Percentiles rank a stretch among this genome's conserved stretches.
Evolutionary conservation across 2,888 invertebrate genomes (phyloP).

Genomic region (Stramonita haemastoma): DNA sequence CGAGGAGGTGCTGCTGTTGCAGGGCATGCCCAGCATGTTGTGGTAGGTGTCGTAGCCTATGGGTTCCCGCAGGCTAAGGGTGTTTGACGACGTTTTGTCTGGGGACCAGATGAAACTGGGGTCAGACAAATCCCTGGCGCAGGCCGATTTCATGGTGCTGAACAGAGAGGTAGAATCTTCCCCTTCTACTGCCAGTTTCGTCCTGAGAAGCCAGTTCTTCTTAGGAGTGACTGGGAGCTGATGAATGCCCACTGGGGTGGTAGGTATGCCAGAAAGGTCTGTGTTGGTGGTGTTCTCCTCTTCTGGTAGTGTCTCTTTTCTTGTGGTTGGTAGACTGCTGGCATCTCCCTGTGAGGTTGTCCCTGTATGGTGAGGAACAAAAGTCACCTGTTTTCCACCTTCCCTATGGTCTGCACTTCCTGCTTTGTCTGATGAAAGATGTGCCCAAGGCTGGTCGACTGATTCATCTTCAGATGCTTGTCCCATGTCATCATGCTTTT

Average conservation of each 20-base stretch:
- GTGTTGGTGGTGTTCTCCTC: background rate
- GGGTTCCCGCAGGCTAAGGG: background rate
- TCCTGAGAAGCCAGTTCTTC: background rate
- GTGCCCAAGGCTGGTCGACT: background rate
- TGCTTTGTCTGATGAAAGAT: background rate
- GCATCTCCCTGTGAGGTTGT: background rate
- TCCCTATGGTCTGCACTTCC: background rate
- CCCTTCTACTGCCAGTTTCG: background rate
- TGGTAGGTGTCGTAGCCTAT: background rate
- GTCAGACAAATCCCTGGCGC: background rate
- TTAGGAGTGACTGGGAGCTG: background rate
- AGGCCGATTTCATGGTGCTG: background rate
- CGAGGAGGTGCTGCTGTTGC: background rate
- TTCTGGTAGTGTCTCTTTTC: background rate
- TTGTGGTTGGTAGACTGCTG: background rate
- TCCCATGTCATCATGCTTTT: background rate
- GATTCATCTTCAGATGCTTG: background rate
- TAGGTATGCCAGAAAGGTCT: background rate
- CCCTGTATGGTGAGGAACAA: background rate
- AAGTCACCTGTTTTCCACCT: background rate
- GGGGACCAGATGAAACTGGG: conserved; percentile 20
- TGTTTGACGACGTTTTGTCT: background rate
- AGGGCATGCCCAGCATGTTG: background rate
- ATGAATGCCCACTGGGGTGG: background rate
- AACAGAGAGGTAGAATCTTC: background rate